phyloP scores from a whole-genome alignment of 2,797 vertebrate species.

The Tragelaphus eurycerus region DNA sequence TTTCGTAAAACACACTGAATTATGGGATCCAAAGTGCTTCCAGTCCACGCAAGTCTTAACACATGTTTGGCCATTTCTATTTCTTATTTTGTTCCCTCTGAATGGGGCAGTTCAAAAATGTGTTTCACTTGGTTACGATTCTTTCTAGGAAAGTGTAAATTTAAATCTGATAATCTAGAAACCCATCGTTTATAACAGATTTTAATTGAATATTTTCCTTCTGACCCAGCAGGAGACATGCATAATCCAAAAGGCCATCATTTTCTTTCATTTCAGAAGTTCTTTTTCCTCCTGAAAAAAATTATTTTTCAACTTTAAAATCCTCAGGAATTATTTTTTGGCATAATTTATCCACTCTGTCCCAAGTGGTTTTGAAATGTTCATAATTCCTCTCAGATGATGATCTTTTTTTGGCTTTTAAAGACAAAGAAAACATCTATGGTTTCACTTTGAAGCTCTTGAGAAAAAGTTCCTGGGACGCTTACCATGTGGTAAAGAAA shows the following conservation, averaged over 20 bases:
- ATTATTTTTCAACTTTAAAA: slow-evolving; percentile 65
- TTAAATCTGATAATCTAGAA: background rate
- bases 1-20: background rate
- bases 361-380: slow-evolving; percentile 51
- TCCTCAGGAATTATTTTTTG: slow-evolving; percentile 61
- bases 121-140: background rate
- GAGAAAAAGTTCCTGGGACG: slow-evolving; percentile 46
- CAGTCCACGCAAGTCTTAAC: background rate
- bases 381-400: slow-evolving; percentile 62
- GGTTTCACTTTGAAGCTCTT: slow-evolving; percentile 65
- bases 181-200: background rate
- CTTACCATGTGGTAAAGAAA: slow-evolving; percentile 43
- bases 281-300: slow-evolving; percentile 47
- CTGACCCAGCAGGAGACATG: background rate
- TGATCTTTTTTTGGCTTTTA: slow-evolving; percentile 55
- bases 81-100: background rate
- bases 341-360: slow-evolving; percentile 39
- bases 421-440: slow-evolving; percentile 57
- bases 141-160: background rate
- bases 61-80: background rate
- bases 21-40: background rate
- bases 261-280: slow-evolving; percentile 50
- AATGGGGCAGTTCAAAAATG: background rate
- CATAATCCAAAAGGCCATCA: background rate
- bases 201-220: background rate